phyloP scores from a whole-genome alignment of 2,888 invertebrate species.

The Ypsolopha sequella region DNA sequence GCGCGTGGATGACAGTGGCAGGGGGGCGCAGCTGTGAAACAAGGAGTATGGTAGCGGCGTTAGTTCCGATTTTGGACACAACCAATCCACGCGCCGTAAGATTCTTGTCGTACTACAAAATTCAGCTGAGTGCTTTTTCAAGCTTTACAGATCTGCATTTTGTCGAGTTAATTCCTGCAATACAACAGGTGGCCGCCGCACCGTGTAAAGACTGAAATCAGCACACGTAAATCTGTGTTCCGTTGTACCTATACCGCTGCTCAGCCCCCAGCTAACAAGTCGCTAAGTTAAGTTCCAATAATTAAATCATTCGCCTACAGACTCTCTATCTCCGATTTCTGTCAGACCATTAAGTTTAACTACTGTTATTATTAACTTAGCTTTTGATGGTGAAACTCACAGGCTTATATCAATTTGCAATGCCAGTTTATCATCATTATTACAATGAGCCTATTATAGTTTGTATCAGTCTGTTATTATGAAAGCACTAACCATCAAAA shows the following conservation, averaged over 20 bases:
- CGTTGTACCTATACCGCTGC: conserved; percentile 10
- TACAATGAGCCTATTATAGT: not conserved
- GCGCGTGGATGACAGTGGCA: too few relatives aligned
- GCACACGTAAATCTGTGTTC: conserved; percentile 8
- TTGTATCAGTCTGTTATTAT: too few relatives aligned
- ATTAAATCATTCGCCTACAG: conserved; percentile 32
- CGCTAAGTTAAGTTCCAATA: conserved; percentile 23
- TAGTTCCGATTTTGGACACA: too few relatives aligned
- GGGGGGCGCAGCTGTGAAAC: too few relatives aligned
- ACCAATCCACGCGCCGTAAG: too few relatives aligned
- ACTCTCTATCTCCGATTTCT: conserved; percentile 25
- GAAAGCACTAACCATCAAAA: too few relatives aligned
- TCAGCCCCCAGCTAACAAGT: conserved; percentile 17
- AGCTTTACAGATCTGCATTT: too few relatives aligned
- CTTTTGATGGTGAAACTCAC: conserved; percentile 15
- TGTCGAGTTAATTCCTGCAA: too few relatives aligned
- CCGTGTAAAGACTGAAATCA: not conserved
- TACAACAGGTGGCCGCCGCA: too few relatives aligned
- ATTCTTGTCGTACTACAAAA: too few relatives aligned
- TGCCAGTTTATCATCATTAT: conserved; percentile 11
- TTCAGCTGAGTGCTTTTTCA: too few relatives aligned
- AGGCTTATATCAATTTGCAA: conserved; percentile 10
- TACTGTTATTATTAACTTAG: conserved; percentile 34
- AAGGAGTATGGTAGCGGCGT: too few relatives aligned
- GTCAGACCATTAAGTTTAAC: conserved; percentile 25